Base-by-base conservation (phyloP, 2,113 vertebrate genomes). In the Equus przewalskii region DNA sequence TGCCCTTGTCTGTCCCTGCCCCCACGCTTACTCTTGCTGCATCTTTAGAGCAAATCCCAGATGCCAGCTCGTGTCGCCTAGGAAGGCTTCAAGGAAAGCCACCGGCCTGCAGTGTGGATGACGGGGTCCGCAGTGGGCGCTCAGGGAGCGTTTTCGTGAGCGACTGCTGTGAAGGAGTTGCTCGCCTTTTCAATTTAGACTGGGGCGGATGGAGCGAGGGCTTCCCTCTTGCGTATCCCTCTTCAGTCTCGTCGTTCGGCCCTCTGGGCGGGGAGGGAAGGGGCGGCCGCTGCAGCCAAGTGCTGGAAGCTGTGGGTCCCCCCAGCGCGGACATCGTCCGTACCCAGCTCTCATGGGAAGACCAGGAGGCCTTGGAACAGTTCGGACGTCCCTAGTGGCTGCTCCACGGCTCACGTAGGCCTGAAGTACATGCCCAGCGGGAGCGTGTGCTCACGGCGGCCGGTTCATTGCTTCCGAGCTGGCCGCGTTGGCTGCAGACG, bases 281-380 rank as follows among this genome's bases (percentile, higher is more conserved):
- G 41, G 51, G 1, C 3, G n/a, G 64, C 41, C 0, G 0, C 11
- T 0, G 1, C 5, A 24, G 10, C 75, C 15, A 62, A 65, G 24
- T 46, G 21, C 51, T 0, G 19, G 8, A 28, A 28, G 93, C 58
- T 33, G 22, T 49, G 11, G 56, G 58, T 56, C n/a, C 54, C 83
- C 3, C 1, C 11, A 54, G 46, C 10, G 41, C 5, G 28, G 30
- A 19, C 8, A 0, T 26, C 7, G 5, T 18, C 28, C 0, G 6
- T 41, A 54, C 21, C 24, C 14, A 0, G 30, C 30, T 73, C 26
- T 24, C 69, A 16, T 0, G 3, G n/a, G 13, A 19, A 26, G 46
- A 72, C 14, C 36, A 44, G 56, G 80, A 58, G 15, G 30, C 30
- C 36, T 44, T 8, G 3, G 69, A 24, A 9, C 14, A 16, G 9